phyloP scores from a whole-genome alignment of 2,888 invertebrate species.

The Ecliptopera silaceata region DNA sequence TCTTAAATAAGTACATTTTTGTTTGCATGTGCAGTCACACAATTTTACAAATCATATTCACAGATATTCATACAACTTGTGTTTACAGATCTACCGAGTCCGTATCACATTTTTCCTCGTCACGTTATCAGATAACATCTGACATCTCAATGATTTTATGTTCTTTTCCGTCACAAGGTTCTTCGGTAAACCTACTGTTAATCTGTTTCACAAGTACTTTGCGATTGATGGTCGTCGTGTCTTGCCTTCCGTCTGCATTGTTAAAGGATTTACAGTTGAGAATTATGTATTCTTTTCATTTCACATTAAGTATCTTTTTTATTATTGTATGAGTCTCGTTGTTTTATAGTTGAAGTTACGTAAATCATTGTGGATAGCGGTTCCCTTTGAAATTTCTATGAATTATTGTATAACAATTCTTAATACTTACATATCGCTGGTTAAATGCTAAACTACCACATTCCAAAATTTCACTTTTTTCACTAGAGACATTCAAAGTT shows the following conservation, averaged over 20 bases:
- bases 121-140: slow-evolving; percentile 50
- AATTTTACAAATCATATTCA: no score
- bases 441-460: no score
- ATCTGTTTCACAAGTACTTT: not conserved
- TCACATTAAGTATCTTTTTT: not conserved
- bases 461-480: no score
- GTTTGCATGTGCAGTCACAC: no score
- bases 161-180: slow-evolving; percentile 46
- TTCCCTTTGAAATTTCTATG: not conserved
- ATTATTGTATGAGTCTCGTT: not conserved
- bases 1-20: no score
- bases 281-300: not conserved
- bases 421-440: no score
- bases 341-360: not conserved
- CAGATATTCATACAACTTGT: slow-evolving; percentile 16
- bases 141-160: slow-evolving; percentile 53
- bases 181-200: slow-evolving; percentile 11
- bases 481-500: no score
- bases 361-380: not conserved
- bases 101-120: slow-evolving; percentile 47
- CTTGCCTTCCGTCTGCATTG: not conserved
- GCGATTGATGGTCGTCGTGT: slow-evolving; percentile 2
- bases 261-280: slow-evolving; percentile 3
- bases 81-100: slow-evolving; percentile 39
- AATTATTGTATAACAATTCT: not conserved